Conservation (phyloP, 2,113 vertebrate genomes). For the Opisthocomus hoazin region DNA sequence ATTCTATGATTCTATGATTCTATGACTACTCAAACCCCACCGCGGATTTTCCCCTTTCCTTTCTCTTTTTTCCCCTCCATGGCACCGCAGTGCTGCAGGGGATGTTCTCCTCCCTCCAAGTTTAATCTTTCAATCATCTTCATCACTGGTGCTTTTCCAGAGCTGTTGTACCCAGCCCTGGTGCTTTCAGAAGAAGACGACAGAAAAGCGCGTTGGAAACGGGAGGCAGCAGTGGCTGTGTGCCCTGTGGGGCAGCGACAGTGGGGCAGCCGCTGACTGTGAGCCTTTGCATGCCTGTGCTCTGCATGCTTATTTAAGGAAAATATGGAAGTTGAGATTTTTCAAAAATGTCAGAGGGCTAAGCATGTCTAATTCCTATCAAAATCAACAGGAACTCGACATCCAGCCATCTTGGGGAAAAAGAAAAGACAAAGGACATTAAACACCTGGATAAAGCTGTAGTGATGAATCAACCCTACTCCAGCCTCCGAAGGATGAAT, state of each 20-base stretch:
- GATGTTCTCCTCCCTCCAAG: background rate
- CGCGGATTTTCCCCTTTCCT: background rate
- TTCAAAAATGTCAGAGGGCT: background rate
- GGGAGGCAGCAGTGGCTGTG: background rate
- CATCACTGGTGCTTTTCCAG: background rate
- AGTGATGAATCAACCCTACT: background rate
- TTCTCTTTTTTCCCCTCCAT: accelerated
- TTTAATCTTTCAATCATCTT: background rate
- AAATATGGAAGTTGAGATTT: background rate
- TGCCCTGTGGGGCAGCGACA: background rate
- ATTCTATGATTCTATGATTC: too few relatives aligned
- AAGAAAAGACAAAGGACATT: background rate
- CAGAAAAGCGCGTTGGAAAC: background rate
- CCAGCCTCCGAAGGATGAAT: background rate
- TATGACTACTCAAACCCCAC: too few relatives aligned
- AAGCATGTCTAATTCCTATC: background rate
- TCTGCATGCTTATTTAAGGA: background rate
- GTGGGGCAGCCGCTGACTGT: background rate
- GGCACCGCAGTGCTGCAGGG: background rate
- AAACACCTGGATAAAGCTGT: background rate
- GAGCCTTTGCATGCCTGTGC: background rate
- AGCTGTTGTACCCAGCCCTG: background rate
- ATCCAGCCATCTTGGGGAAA: background rate
- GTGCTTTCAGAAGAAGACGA: background rate
- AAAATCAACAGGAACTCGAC: background rate